phyloP scores from a whole-genome alignment of 2,113 vertebrate genomes.

The Numida meleagris region DNA sequence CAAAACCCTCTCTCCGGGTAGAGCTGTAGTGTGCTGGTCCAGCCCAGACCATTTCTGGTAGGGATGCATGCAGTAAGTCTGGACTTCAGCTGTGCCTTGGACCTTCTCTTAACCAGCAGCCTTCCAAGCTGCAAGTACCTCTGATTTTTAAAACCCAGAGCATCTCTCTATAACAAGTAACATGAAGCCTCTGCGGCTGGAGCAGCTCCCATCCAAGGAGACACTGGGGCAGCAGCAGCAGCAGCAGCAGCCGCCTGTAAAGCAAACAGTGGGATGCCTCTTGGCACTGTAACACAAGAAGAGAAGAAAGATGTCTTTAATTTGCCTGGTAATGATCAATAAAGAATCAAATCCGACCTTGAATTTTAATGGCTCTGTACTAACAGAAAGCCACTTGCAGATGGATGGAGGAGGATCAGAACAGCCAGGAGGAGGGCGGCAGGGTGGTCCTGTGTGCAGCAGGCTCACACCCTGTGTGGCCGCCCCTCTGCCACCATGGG shows the following conservation, averaged over 20 bases:
- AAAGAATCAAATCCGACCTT: slow-evolving; percentile 41
- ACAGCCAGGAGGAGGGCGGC: background rate
- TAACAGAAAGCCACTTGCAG: slow-evolving; percentile 6
- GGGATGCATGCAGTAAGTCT: background rate
- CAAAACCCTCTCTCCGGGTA: background rate
- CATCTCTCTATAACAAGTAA: background rate
- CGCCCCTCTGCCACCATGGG: accelerated
- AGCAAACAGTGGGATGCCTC: background rate
- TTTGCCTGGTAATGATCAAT: slow-evolving; percentile 66
- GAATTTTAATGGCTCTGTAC: slow-evolving; percentile 53
- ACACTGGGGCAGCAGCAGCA: slow-evolving; percentile 9
- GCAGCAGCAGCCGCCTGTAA: slow-evolving; percentile 20
- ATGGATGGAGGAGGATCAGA: background rate
- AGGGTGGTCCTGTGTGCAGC: background rate
- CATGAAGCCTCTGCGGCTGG: background rate
- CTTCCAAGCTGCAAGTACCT: background rate
- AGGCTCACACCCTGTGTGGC: background rate
- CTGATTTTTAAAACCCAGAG: background rate
- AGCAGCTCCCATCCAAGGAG: background rate
- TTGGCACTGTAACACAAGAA: slow-evolving; percentile 23
- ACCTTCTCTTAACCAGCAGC: background rate
- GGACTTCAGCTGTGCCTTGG: background rate
- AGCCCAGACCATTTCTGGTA: background rate
- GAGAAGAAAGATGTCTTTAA: slow-evolving; percentile 72
- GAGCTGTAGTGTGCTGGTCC: background rate